These are phyloP conservation scores for Muscicapa adusta DNA, from an alignment of 2,113 vertebrate species.

Conservation along the genomic window DNA sequence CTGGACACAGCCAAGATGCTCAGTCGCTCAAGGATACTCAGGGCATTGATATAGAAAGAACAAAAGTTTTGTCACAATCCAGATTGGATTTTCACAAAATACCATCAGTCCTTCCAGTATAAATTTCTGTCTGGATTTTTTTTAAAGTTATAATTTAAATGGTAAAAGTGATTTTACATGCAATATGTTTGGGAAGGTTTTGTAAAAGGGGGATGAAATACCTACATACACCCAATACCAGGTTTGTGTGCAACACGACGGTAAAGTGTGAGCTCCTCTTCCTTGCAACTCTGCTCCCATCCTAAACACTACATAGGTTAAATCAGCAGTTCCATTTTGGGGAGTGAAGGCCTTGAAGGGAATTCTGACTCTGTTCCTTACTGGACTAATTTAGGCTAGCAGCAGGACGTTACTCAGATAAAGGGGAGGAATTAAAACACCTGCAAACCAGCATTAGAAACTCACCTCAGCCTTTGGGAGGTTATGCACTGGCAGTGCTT, in stretches of 20 bases:
- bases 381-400: background rate
- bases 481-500: background rate
- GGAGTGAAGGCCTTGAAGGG: background rate
- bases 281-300: background rate
- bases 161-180: background rate
- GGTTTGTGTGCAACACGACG: background rate
- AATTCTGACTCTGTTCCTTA: background rate
- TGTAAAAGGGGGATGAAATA: background rate
- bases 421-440: background rate
- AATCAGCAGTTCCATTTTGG: background rate
- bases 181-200: background rate
- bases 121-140: background rate
- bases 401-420: background rate
- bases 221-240: background rate
- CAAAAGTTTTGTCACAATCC: background rate
- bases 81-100: background rate
- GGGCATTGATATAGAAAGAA: background rate
- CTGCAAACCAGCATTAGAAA: background rate
- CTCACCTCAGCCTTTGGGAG: background rate
- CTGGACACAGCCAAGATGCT: background rate
- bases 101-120: background rate
- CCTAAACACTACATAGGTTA: background rate
- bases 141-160: background rate
- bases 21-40: fast-evolving
- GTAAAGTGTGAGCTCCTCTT: background rate